Evolutionary conservation across 2,113 vertebrate genomes (phyloP).

Genomic region (Ceyx margarethae): DNA sequence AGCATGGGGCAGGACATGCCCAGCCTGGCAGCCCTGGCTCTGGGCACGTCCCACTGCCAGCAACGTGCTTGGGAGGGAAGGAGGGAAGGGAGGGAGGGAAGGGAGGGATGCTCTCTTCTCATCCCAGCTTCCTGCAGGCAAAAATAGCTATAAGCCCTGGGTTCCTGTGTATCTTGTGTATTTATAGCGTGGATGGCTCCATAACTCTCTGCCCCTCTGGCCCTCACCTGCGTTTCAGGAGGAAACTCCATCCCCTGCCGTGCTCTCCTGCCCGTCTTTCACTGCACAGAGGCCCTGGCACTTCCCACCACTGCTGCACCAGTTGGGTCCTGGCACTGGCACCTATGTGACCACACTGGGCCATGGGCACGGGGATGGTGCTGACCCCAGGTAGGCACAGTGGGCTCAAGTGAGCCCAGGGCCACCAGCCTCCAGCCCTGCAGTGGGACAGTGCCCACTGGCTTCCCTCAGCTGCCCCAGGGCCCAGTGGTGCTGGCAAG

Average conservation of each 20-base stretch:
- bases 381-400: too few relatives aligned
- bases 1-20: neutral
- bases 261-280: accelerated
- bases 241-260: neutral
- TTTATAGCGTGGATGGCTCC: conserved; percentile 5
- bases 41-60: neutral
- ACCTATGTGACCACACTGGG: neutral
- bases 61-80: neutral
- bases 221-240: neutral
- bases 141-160: neutral
- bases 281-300: neutral
- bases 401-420: neutral
- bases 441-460: neutral
- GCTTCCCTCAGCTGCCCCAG: neutral
- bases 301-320: neutral
- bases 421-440: neutral
- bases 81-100: neutral
- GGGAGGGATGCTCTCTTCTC: conserved; percentile 51
- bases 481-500: accelerated
- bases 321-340: accelerated
- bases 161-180: conserved; percentile 32
- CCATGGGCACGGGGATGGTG: accelerated
- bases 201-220: neutral
- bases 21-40: neutral
- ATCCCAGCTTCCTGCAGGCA: conserved; percentile 39